Base-by-base conservation (phyloP, 1,140 invertebrate species). In the Nylanderia fulva region DNA sequence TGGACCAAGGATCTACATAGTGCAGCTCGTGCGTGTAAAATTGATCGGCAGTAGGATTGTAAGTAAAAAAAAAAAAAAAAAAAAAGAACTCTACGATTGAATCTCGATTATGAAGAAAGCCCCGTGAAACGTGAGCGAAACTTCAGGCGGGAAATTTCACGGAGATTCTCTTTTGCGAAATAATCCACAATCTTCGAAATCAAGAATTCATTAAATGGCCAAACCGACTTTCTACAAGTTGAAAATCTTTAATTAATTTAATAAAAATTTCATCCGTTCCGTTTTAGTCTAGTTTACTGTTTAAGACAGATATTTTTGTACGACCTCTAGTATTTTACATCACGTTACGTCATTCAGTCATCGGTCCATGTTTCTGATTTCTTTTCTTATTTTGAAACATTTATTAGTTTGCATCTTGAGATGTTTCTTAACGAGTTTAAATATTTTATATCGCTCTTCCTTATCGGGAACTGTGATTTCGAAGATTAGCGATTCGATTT, bases 1-100 rank as follows among this genome's bases (percentile, higher is more conserved):
- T 92, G 92, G 93, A 93, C 92, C 93, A 93, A 93, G 90, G 92
- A 92, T 89, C 79, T 87, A 90, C 91, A 91, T 91, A 93, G 91
- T 86, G 86, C 87, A 86, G 86, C 85, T 90, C 85, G 89, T 88
- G 85, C 63, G 63, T 89, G 87, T 91, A 88, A 88, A 88, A 84
- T 86, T 85, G 85, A 92, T 88, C 85, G 82, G 77, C 64, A 88
- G 77, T 90, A 87, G 83, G 84, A 84, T 83, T 74, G 77, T 89
- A 91, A 92, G 79, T 89, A 90, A 92, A 88, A n/a, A n/a, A n/a
- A n/a, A n/a, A n/a, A n/a, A n/a, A n/a, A n/a, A n/a, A n/a, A n/a
- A n/a, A n/a, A n/a, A n/a, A n/a, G n/a, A n/a, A 85, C 75, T 48
- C 45, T 89, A 89, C 85, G 89, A 91, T n/a, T 91, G 91, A 89